phyloP scores from a whole-genome alignment of 2,113 vertebrate species.

The Gasterosteus aculeatus region DNA sequence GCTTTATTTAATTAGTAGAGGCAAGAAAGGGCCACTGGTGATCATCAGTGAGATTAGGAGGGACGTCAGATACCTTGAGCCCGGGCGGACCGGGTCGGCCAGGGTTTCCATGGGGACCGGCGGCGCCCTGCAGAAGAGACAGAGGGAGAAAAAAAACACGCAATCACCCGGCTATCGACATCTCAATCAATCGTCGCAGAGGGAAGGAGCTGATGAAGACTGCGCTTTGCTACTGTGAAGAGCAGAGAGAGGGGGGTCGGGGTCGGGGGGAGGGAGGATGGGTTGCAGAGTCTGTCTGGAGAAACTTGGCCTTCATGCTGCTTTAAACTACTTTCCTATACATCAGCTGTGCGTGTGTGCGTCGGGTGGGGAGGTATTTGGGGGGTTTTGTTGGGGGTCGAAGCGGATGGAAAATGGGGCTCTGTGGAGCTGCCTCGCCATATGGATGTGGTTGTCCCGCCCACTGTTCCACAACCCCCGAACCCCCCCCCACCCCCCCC shows the following conservation, averaged over 20 bases:
- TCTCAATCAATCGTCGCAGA: constrained; percentile 49
- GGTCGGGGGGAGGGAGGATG: not conserved
- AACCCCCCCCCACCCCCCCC: constrained; percentile 1
- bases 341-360: constrained; percentile 48
- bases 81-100: constrained; percentile 72
- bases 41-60: not conserved
- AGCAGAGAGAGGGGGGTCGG: not conserved
- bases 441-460: constrained; percentile 77
- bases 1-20: not conserved
- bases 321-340: constrained; percentile 64
- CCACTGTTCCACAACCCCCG: constrained; percentile 35
- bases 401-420: constrained; percentile 69
- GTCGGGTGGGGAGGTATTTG: constrained; percentile 57
- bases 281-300: constrained; percentile 57
- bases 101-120: constrained; percentile 77
- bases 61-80: constrained; percentile 68
- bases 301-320: constrained; percentile 48
- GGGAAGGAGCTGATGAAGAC: constrained; percentile 29
- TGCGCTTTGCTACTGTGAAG: constrained; percentile 45
- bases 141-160: constrained; percentile 32
- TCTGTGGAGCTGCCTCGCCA: constrained; percentile 64
- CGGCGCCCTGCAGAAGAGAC: constrained; percentile 59
- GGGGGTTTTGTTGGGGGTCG: constrained; percentile 54
- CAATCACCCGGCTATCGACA: constrained; percentile 39
- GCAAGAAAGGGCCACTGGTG: constrained; percentile 17